Evolutionary conservation across 53 echinoderm and acorn worm genomes (phyloP), one percentile per base, ranked within the genome.

Genomic region (Mesocentrotus franciscanus): DNA sequence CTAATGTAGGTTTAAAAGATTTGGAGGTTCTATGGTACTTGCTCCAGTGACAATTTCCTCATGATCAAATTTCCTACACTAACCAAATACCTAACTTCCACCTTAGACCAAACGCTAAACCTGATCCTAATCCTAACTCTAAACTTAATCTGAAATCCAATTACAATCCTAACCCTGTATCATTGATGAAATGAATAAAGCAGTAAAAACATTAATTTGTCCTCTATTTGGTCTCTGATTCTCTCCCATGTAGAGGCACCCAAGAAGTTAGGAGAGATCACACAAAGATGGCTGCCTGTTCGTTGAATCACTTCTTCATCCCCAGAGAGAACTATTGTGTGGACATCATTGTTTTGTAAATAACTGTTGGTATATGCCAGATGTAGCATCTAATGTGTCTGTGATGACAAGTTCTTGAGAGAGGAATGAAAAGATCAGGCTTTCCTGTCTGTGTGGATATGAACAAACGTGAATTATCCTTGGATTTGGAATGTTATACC

Each of bases 201-300:
- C 2, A 49, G 49, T 49, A 7, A 49, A 49, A 49, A 5, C n/a
- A n/a, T 49, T 49, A 49, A 49, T 49, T 49, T 49, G 49, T 49
- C 49, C 17, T 81, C 22, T 42, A 6, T 42, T 81, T 81, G 18
- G 8, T 81, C 36, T 81, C 14, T 78, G 33, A 78, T 78, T 33
- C 12, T 8, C 15, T 27, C 42, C 17, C 22, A 8, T 61, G 14
- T 84, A 94, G 94, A 83, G 60, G 3, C 33, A 26, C 84, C 94
- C 60, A 94, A 94, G 94, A 94, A 94, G 94, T 10, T 94, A 39
- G 60, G 42, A 61, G 94, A 94, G 66, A 35, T 94, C 17, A 94
- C 84, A 22, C 94, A 83, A 61, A 57, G 81, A 59, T 94, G 94
- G 94, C 26, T 84, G 24, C 94, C 94, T 57, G 94, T 61, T 20